Evolutionary conservation across 2,888 invertebrate species (phyloP).

Genomic region (Protonemura montana): DNA sequence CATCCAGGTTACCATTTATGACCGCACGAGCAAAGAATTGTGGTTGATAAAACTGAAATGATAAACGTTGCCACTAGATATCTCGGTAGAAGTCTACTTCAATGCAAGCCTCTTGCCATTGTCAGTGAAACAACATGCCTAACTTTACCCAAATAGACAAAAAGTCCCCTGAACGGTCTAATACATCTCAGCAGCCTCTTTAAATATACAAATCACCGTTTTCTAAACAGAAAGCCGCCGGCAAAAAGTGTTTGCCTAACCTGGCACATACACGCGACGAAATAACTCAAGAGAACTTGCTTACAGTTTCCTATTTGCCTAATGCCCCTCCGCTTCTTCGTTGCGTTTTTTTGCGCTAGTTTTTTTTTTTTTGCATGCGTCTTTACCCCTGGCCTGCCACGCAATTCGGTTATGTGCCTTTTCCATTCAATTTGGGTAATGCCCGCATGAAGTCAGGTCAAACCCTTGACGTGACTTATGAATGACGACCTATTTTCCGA

Average conservation of each 20-base stretch:
- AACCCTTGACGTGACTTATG: constrained; percentile 46
- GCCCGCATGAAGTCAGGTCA: constrained; percentile 47
- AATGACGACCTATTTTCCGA: constrained; percentile 48
- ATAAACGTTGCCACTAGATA: no score
- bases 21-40: no score
- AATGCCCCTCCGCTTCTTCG: constrained; percentile 40
- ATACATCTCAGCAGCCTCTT: not conserved
- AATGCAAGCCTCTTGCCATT: no score
- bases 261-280: not conserved
- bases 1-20: no score
- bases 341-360: constrained; percentile 21
- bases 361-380: constrained; percentile 34
- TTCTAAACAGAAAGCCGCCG: not conserved
- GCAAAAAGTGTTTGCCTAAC: not conserved
- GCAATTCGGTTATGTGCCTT: constrained; percentile 40
- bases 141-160: no score
- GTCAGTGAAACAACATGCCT: no score
- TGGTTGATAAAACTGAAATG: no score
- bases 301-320: constrained; percentile 46
- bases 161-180: no score
- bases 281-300: constrained; percentile 30
- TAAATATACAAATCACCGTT: not conserved
- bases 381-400: constrained; percentile 25
- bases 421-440: constrained; percentile 50
- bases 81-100: no score